Evolutionary conservation across 2,113 vertebrate species (phyloP).

Genomic region (Amblyornis subalaris): DNA sequence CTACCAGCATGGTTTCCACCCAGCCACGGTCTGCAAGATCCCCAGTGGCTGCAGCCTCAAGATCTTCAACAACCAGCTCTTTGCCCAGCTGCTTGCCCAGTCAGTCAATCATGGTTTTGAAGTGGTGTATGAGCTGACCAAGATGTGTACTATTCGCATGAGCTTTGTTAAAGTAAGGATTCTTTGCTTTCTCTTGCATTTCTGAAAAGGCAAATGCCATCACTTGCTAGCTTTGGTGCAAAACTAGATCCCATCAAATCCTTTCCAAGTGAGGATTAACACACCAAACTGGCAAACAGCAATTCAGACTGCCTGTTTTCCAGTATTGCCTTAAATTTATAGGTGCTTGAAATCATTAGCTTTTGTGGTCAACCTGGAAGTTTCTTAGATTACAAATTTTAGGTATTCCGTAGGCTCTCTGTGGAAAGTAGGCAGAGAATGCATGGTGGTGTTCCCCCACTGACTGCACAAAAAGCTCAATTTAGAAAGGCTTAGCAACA

Average conservation of each 20-base stretch:
- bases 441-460: background rate
- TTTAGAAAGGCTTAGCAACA: background rate
- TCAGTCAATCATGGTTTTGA: conserved; percentile 96
- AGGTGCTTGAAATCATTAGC: background rate
- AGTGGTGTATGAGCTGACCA: conserved; percentile 95
- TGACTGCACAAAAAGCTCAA: background rate
- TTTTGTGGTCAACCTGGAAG: background rate
- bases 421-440: background rate
- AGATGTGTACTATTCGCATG: conserved; percentile 98
- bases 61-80: conserved; percentile 99
- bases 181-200: background rate
- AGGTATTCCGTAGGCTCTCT: background rate
- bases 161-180: conserved; percentile 93
- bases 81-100: conserved; percentile 93
- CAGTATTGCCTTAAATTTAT: background rate
- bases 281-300: background rate
- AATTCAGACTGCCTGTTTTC: background rate
- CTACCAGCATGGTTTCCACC: conserved; percentile 96
- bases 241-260: background rate
- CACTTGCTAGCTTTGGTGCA: background rate
- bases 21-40: conserved; percentile 96
- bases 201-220: background rate
- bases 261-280: background rate
- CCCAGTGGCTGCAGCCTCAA: conserved; percentile 98
- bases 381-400: background rate